Conservation (phyloP, 2,113 vertebrate species). For the Martes martes region DNA sequence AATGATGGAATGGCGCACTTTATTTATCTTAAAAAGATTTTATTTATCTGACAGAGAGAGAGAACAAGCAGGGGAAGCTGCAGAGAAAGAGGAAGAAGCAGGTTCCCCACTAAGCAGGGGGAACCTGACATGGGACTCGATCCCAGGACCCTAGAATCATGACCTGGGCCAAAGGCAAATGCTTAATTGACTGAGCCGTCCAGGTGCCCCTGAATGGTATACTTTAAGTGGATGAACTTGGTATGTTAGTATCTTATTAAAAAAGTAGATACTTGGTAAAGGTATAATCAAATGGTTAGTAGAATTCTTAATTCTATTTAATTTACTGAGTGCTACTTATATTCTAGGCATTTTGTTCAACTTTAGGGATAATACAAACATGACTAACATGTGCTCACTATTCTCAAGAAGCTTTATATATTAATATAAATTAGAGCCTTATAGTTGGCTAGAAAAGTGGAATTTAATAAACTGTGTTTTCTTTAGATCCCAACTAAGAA, state of each 20-base stretch:
- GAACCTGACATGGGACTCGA: not conserved
- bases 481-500: slow-evolving; percentile 31
- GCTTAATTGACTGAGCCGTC: not conserved
- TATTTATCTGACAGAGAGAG: not conserved
- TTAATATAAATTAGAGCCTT: not conserved
- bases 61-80: not conserved
- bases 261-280: not conserved
- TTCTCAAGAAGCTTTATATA: not conserved
- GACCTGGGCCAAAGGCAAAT: not conserved
- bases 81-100: not conserved
- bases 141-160: not conserved
- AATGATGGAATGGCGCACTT: not conserved
- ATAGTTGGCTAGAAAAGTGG: not conserved
- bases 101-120: not conserved
- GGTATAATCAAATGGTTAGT: not conserved
- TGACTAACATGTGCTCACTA: not conserved
- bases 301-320: not conserved
- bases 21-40: not conserved
- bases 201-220: not conserved
- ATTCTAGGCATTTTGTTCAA: not conserved
- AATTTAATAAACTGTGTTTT: slow-evolving; percentile 3
- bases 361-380: not conserved
- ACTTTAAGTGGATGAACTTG: not conserved
- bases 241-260: not conserved
- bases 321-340: not conserved